Conservation (phyloP, 2,888 invertebrate species). For the Heliconius hortense region DNA sequence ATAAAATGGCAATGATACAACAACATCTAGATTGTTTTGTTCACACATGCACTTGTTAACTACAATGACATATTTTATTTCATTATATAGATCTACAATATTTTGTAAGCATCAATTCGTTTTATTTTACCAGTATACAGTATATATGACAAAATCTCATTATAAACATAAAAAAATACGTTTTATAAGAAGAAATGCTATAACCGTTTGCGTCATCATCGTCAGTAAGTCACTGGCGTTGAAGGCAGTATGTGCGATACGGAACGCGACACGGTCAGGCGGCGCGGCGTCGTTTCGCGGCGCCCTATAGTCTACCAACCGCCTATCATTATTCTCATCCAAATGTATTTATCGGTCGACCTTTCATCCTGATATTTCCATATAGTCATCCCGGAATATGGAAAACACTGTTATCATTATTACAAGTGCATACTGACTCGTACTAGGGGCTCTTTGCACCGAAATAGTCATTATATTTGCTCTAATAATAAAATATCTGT, state of each 20-base stretch:
- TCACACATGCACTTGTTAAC: not conserved
- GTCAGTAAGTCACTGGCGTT: constrained; percentile 27
- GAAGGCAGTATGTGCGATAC: constrained; percentile 52
- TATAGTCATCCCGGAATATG: constrained; percentile 37
- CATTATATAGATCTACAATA: not conserved
- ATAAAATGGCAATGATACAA: constrained; percentile 27
- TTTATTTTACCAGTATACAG: not conserved
- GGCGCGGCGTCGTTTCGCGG: constrained; percentile 68
- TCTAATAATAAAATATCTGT: not conserved
- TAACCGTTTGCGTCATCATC: not conserved
- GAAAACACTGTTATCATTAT: constrained; percentile 27
- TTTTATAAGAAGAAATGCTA: not conserved
- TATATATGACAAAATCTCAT: not conserved
- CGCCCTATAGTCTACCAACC: constrained; percentile 76
- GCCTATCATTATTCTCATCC: constrained; percentile 69
- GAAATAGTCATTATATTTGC: not conserved
- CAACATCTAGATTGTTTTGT: constrained; percentile 23
- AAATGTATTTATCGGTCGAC: constrained; percentile 50
- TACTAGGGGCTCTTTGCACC: not conserved
- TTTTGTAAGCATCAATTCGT: not conserved
- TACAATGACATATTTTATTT: not conserved
- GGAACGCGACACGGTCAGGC: constrained; percentile 60
- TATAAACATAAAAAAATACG: not conserved
- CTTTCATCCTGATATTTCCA: constrained; percentile 46
- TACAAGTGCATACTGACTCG: not conserved